These are phyloP conservation scores for Pelodiscus sinensis DNA, from an alignment of 2,113 vertebrate species.

Conservation along the genomic window DNA sequence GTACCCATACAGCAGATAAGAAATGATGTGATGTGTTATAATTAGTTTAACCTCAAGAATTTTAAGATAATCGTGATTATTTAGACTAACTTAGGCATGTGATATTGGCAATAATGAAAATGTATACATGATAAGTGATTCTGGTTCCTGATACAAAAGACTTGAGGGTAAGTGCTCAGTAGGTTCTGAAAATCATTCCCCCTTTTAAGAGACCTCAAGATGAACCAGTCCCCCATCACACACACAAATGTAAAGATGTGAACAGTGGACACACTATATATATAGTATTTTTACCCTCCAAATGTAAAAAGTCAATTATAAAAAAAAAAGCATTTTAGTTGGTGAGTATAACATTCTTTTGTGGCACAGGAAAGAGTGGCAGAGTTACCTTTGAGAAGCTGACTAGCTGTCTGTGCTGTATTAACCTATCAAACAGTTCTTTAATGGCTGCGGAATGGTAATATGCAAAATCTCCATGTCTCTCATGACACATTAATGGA, in stretches of 20 bases:
- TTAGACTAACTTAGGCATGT: not conserved
- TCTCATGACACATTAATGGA: not conserved
- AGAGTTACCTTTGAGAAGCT: slow-evolving; percentile 19
- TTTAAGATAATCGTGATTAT: not conserved
- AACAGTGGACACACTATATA: slow-evolving; percentile 32
- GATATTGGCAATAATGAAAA: not conserved
- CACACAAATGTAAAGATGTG: slow-evolving; percentile 21
- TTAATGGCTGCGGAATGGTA: slow-evolving; percentile 35
- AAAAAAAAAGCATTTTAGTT: slow-evolving; percentile 40
- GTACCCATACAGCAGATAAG: not conserved
- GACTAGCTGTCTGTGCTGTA: slow-evolving; percentile 9
- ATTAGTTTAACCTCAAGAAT: not conserved
- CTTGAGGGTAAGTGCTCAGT: not conserved
- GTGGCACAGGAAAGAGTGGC: slow-evolving; percentile 30
- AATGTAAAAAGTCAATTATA: slow-evolving; percentile 27
- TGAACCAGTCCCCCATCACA: not conserved
- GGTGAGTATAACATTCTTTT: slow-evolving; percentile 46
- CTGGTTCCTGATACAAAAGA: not conserved
- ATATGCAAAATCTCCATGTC: not conserved
- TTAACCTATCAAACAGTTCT: slow-evolving; percentile 31
- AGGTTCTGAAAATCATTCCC: not conserved
- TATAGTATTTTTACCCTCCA: slow-evolving; percentile 58
- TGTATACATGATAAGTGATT: not conserved
- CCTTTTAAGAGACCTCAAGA: not conserved
- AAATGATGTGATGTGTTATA: not conserved